Conservation (phyloP, 2,113 vertebrate genomes). For the Cheirogaleus medius region DNA sequence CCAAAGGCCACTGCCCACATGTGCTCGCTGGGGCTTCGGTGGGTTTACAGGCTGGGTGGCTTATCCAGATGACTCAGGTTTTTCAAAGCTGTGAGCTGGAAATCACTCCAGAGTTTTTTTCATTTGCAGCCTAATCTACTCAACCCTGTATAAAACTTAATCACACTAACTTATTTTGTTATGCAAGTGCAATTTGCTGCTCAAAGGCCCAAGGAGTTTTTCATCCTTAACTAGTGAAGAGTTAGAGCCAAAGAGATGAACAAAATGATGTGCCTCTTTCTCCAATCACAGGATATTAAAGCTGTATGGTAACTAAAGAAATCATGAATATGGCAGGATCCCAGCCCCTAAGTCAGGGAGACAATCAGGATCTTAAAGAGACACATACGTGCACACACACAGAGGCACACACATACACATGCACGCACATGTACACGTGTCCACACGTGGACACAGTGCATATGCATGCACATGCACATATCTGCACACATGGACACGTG, state of each 20-base stretch:
- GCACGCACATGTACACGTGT: too few species aligned
- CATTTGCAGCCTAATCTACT: not conserved
- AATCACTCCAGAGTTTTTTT: not conserved
- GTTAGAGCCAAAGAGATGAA: not conserved
- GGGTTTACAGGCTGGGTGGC: not conserved
- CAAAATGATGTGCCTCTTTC: rapidly evolving
- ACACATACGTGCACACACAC: not conserved
- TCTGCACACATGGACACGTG: too few species aligned
- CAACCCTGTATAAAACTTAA: not conserved
- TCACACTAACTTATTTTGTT: not conserved
- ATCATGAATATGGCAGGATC: not conserved
- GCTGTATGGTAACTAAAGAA: not conserved
- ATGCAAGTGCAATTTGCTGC: not conserved
- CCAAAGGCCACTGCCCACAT: too few species aligned
- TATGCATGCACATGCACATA: too few species aligned
- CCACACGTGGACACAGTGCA: too few species aligned
- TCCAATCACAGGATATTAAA: not conserved
- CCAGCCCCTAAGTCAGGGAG: not conserved
- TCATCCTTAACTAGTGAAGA: not conserved
- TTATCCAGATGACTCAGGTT: not conserved
- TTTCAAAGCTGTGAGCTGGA: conserved; percentile 12
- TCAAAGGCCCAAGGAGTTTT: not conserved
- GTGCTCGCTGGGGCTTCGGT: not conserved
- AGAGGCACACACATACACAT: not conserved
- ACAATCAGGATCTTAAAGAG: not conserved